Base-by-base conservation (phyloP, 2,113 vertebrate species). In the Macaca nemestrina region DNA sequence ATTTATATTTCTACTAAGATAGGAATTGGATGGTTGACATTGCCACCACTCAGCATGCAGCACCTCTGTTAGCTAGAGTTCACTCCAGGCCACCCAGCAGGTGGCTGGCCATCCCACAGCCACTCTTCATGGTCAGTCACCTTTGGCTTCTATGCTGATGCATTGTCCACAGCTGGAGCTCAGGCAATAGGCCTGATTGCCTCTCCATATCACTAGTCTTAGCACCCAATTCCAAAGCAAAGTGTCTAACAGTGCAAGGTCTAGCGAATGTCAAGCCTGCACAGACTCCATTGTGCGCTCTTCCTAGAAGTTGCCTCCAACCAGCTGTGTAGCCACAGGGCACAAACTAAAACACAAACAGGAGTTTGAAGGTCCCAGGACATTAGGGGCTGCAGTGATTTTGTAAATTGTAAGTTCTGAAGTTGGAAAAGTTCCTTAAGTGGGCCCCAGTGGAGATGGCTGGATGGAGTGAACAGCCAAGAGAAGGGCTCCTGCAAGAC, bases 1-100 rank as follows among this genome's bases (percentile, higher is more conserved):
- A 48, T n/a, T 73, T 76, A 52, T 27, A 64, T 89, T 82, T 94
- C n/a, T 76, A 45, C 30, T 38, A 95, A 93, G 43, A 76, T 48
- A 83, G 48, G 38, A 83, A 35, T 5, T 57, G 23, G 61, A 43
- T 9, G 3, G 20, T n/a, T 59, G 35, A 32, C 30, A 48, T 9
- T 17, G 55, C 50, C 30, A 50, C 17, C 43, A 32, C 38, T 73
- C 52, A 83, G 59, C 32, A 43, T 6, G 12, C 45, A 48, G 48
- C 5, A 43, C 40, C 12, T 64, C 68, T 91, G 35, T 59, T 61
- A 13, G 13, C 78, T 55, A 23, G 27, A n/a, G n/a, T 72, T 79
- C 45, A 79, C 23, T 32, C 27, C 23, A 67, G 72, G 25, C 23
- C 38, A 45, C 8, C 8, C 22, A 50, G 35, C 35, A 61, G 14